Evolutionary conservation across 2,888 invertebrate genomes (phyloP).

Genomic region (Yponomeuta cagnagella): DNA sequence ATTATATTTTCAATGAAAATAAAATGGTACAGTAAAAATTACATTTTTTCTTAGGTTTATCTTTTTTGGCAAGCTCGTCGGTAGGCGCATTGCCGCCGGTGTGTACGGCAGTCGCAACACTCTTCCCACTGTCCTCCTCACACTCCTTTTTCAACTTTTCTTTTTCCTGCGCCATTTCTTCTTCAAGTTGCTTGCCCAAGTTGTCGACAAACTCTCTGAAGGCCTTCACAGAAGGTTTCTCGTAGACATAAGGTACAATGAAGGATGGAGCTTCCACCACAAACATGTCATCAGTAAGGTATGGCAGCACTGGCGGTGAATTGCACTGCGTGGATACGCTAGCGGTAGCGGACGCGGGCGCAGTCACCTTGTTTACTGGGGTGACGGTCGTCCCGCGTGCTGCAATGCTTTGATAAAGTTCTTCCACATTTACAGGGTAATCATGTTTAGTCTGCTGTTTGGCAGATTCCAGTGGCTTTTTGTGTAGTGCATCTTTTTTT

Average conservation of each 20-base stretch:
- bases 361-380: constrained; percentile 53
- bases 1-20: too few species aligned
- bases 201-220: constrained; percentile 83
- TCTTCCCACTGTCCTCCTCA: constrained; percentile 34
- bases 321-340: constrained; percentile 31
- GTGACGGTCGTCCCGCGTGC: constrained; percentile 74
- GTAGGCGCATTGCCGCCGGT: constrained; percentile 17
- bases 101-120: constrained; percentile 21
- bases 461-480: constrained; percentile 55
- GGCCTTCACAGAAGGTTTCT: constrained; percentile 88
- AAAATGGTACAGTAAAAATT: background rate
- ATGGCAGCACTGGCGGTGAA: constrained; percentile 82
- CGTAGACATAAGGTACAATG: constrained; percentile 94
- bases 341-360: constrained; percentile 28
- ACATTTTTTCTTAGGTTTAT: constrained; percentile 32
- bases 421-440: constrained; percentile 46
- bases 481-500: constrained; percentile 48
- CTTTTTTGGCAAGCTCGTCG: constrained; percentile 3
- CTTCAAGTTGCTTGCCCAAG: constrained; percentile 78
- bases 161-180: constrained; percentile 75
- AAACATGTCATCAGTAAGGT: constrained; percentile 93
- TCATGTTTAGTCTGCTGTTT: constrained; percentile 55
- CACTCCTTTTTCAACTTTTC: constrained; percentile 46
- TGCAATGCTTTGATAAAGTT: constrained; percentile 67
- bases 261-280: constrained; percentile 95